Conservation (phyloP, 2,113 vertebrate species). For the Microtus montanus region DNA sequence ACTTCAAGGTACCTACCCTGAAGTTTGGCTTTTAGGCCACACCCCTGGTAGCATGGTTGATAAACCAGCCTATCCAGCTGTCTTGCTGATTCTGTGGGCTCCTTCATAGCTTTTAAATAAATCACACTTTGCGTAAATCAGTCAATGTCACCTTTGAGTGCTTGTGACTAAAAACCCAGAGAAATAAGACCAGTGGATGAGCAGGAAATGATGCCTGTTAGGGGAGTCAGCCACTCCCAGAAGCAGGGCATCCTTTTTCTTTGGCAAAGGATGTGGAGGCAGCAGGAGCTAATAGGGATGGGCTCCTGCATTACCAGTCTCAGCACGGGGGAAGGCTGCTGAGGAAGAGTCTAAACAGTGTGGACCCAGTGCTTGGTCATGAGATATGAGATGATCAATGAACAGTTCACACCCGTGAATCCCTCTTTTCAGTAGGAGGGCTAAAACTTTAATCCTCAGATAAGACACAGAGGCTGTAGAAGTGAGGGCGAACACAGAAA, state of each 20-base stretch:
- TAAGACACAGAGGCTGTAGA: neutral
- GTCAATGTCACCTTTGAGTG: neutral
- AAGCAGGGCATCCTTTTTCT: neutral
- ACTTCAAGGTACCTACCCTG: neutral
- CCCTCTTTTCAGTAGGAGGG: conserved; percentile 38
- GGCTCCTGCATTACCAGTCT: neutral
- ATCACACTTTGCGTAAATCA: neutral
- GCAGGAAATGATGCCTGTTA: neutral
- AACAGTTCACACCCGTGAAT: neutral
- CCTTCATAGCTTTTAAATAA: neutral
- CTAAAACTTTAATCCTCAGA: conserved; percentile 55
- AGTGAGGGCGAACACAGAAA: neutral
- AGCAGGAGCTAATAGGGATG: neutral
- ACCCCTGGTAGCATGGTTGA: neutral
- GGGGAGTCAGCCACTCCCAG: neutral
- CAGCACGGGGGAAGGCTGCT: neutral
- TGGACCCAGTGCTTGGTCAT: neutral
- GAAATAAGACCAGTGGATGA: neutral
- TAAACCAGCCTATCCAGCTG: neutral
- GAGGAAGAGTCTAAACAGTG: neutral
- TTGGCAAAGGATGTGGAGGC: neutral
- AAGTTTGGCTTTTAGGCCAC: neutral
- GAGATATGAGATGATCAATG: neutral
- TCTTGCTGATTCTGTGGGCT: neutral
- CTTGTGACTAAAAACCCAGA: neutral